Conservation (phyloP, 2,888 invertebrate genomes). For the Netelia fuscicornis region DNA sequence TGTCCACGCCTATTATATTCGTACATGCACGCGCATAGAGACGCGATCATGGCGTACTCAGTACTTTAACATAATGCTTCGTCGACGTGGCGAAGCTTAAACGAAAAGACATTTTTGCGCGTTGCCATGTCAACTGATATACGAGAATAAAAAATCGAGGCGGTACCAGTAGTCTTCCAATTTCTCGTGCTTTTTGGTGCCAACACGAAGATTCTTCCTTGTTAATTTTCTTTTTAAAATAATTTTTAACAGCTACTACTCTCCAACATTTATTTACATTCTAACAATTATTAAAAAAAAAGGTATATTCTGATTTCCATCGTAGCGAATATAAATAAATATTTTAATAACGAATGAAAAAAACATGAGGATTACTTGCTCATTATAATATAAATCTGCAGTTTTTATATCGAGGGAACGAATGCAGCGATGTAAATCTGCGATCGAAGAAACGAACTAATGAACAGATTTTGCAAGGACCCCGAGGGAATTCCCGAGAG, state of each 20-base stretch:
- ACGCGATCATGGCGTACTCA: constrained; percentile 28
- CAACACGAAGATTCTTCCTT: constrained; percentile 25
- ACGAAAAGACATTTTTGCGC: constrained; percentile 22
- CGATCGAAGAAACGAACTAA: constrained; percentile 13
- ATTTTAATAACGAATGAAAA: too few species aligned
- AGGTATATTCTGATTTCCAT: too few species aligned
- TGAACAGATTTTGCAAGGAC: constrained; percentile 31
- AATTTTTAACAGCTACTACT: not conserved
- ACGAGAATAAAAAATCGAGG: constrained; percentile 30
- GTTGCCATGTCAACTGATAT: constrained; percentile 42
- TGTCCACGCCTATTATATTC: constrained; percentile 13
- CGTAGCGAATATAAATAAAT: too few species aligned
- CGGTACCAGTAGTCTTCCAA: constrained; percentile 20
- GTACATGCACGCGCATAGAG: constrained; percentile 10
- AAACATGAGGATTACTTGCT: too few species aligned
- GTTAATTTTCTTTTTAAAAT: constrained; percentile 17
- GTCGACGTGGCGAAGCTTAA: constrained; percentile 15
- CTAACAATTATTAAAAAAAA: too few species aligned
- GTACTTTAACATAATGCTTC: constrained; percentile 47
- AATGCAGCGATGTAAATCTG: not conserved
- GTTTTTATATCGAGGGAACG: too few species aligned
- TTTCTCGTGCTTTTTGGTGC: not conserved
- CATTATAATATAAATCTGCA: too few species aligned
- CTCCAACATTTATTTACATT: too few species aligned
- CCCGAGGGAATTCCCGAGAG: constrained; percentile 27